phyloP scores from a whole-genome alignment of 2,888 invertebrate species.

The Molanna angustata region DNA sequence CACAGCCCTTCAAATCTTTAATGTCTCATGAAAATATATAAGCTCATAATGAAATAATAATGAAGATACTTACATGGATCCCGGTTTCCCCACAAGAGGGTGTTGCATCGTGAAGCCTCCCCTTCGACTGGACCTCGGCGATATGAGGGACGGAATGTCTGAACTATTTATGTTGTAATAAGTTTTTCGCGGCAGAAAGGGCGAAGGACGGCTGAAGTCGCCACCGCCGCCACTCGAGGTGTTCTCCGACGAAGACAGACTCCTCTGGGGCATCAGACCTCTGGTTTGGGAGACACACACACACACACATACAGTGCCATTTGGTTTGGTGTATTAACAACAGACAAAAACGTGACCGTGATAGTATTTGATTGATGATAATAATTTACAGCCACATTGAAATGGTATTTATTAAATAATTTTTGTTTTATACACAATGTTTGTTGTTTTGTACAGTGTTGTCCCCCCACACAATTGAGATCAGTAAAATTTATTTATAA shows the following conservation, averaged over 20 bases:
- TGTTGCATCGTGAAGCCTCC: slow-evolving; percentile 32
- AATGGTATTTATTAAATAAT: no score
- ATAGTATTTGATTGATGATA: no score
- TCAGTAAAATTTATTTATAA: no score
- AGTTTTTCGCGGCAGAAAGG: slow-evolving; percentile 31
- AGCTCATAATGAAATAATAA: neutral
- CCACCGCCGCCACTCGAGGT: slow-evolving; percentile 17
- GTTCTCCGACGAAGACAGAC: slow-evolving; percentile 21
- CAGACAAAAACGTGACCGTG: no score
- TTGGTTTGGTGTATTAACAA: neutral
- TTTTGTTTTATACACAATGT: no score
- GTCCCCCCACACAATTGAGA: no score
- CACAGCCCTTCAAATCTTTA: no score
- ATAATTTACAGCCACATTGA: no score
- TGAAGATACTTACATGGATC: slow-evolving; percentile 31
- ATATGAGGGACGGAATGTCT: slow-evolving; percentile 28
- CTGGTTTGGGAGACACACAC: slow-evolving; percentile 16
- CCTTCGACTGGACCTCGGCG: slow-evolving; percentile 30
- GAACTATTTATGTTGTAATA: slow-evolving; percentile 29
- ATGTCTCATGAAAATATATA: slow-evolving; percentile 1
- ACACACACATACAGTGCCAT: neutral
- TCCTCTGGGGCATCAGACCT: slow-evolving; percentile 32
- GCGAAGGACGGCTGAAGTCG: slow-evolving; percentile 29
- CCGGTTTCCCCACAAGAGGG: slow-evolving; percentile 31
- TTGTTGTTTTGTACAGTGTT: no score